These are phyloP conservation scores for Leptosomus discolor DNA, from an alignment of 2,113 vertebrate genomes.

Conservation along the genomic window DNA sequence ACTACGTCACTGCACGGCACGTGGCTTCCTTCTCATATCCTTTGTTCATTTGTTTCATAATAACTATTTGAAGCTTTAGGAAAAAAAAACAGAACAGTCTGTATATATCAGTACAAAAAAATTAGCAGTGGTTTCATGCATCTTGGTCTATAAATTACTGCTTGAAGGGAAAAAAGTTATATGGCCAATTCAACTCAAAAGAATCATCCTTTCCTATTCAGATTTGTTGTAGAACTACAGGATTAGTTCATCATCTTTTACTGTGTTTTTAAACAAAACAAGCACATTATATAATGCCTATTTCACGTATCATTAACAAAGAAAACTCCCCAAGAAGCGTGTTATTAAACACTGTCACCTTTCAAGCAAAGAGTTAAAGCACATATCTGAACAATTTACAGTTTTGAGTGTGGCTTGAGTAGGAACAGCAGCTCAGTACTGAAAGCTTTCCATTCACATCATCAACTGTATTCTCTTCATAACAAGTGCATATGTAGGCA, in stretches of 20 bases:
- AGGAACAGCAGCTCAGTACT: not conserved
- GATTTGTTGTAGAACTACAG: not conserved
- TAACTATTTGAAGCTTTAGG: not conserved
- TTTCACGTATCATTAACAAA: not conserved
- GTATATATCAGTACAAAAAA: not conserved
- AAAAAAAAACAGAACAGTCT: not conserved
- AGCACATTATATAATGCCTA: not conserved
- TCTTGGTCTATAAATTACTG: not conserved
- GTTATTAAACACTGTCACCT: not conserved
- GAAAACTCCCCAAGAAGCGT: not conserved
- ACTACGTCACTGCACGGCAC: not conserved
- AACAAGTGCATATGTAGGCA: not conserved
- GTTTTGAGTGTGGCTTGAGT: not conserved
- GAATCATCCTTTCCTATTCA: not conserved
- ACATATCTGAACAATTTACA: not conserved
- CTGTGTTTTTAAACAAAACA: not conserved
- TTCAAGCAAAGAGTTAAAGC: not conserved
- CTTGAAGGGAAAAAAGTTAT: not conserved
- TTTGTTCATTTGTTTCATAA: conserved; percentile 17
- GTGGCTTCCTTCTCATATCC: conserved; percentile 20
- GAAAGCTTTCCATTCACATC: conserved; percentile 6
- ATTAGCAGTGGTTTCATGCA: not conserved
- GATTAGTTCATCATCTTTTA: not conserved
- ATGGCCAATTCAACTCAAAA: not conserved
- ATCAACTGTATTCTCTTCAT: conserved; percentile 4